These are phyloP conservation scores for Mimumesa dahlbomi DNA, from an alignment of 2,888 invertebrate species.

Conservation along the genomic window DNA sequence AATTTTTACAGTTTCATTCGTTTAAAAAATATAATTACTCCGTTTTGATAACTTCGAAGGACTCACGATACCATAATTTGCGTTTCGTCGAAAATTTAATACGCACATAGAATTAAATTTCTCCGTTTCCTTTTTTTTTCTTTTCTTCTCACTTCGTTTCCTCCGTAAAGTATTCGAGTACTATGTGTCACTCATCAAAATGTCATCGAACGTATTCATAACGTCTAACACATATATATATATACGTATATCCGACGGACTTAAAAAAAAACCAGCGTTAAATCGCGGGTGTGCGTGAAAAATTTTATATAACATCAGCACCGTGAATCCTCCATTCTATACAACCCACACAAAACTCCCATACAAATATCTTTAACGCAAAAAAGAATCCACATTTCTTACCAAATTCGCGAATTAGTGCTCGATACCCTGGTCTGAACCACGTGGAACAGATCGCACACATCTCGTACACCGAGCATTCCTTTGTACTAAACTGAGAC, in stretches of 20 bases:
- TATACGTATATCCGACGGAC: constrained; percentile 12
- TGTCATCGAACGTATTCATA: no score
- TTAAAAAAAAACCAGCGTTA: no score
- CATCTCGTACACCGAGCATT: constrained; percentile 43
- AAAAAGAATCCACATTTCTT: constrained; percentile 28
- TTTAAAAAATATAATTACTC: constrained; percentile 28
- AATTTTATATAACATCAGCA: no score
- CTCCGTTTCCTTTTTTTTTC: no score
- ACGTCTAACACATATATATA: constrained; percentile 8
- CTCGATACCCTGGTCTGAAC: constrained; percentile 41
- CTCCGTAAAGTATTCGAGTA: no score
- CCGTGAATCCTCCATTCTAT: constrained; percentile 30
- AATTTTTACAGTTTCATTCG: constrained; percentile 6
- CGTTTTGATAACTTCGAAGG: not conserved
- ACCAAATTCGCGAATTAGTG: constrained; percentile 40
- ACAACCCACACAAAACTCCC: constrained; percentile 16
- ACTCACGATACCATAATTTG: no score
- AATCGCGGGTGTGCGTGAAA: no score
- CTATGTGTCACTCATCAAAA: not conserved
- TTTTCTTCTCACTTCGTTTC: no score
- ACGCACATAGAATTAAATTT: not conserved
- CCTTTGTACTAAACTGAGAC: constrained; percentile 68
- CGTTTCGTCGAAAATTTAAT: no score
- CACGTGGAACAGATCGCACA: constrained; percentile 44
- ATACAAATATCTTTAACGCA: constrained; percentile 13